Conservation (phyloP, 2,797 vertebrate species). For the Ateles fusciceps region DNA sequence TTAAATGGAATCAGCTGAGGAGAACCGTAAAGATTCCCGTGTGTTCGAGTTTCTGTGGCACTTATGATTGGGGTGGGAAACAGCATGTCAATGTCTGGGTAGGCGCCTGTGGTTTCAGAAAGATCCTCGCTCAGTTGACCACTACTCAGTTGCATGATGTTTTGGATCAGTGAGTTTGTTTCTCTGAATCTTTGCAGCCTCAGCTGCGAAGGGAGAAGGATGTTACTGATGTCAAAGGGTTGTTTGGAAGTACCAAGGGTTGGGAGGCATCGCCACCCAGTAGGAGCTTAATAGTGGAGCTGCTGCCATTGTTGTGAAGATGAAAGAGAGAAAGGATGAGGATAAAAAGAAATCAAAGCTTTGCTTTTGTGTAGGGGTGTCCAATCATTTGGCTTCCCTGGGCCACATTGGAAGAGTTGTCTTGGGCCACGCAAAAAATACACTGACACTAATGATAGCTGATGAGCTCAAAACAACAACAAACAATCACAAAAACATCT, state of each 20-base stretch:
- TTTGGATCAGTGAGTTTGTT: neutral
- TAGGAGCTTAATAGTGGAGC: neutral
- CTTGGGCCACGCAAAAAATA: neutral
- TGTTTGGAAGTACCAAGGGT: neutral
- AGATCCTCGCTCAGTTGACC: neutral
- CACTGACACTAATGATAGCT: neutral
- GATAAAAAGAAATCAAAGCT: neutral
- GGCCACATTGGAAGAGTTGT: neutral
- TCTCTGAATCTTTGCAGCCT: neutral
- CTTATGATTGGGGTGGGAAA: neutral
- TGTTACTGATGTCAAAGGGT: neutral
- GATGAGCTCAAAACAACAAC: neutral
- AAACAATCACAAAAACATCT: neutral
- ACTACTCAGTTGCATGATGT: neutral
- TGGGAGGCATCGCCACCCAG: neutral
- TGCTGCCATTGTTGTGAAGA: neutral
- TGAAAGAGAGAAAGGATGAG: neutral
- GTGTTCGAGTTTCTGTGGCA: neutral
- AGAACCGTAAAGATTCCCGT: neutral
- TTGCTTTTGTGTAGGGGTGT: neutral
- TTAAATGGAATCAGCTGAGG: neutral
- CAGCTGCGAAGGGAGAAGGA: too few species aligned
- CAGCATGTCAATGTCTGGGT: too few species aligned
- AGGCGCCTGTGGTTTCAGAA: neutral
- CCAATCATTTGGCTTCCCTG: neutral